These are phyloP conservation scores for Pelecanus crispus DNA, from an alignment of 2,113 vertebrate genomes.

Conservation along the genomic window DNA sequence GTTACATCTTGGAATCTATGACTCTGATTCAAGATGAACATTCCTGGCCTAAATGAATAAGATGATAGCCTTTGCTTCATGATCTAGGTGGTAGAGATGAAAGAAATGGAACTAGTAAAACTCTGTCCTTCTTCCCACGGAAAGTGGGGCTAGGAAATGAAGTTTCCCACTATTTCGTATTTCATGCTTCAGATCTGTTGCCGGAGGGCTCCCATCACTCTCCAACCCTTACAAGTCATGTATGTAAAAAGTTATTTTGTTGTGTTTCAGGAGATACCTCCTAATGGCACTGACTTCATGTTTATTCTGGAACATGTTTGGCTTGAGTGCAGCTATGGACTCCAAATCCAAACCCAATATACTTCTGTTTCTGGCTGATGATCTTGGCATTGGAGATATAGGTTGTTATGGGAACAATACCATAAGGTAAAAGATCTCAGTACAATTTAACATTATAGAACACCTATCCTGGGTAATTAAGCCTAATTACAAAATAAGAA, in stretches of 20 bases:
- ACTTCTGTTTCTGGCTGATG: constrained; percentile 84
- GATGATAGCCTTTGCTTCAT: not conserved
- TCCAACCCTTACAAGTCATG: not conserved
- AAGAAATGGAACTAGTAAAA: not conserved
- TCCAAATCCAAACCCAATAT: constrained; percentile 76
- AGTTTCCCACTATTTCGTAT: not conserved
- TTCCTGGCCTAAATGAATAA: not conserved
- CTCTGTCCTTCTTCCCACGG: not conserved
- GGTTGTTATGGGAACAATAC: constrained; percentile 86
- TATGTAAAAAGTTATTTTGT: not conserved
- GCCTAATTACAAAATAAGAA: not conserved
- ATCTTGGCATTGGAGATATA: constrained; percentile 85
- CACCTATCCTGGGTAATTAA: not conserved
- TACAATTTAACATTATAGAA: not conserved
- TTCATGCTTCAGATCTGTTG: not conserved
- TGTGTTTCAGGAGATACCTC: not conserved
- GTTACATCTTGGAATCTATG: not conserved
- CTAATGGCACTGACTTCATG: not conserved
- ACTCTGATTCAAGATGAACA: not conserved
- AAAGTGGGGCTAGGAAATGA: not conserved
- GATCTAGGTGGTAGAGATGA: not conserved
- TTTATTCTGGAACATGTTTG: not conserved
- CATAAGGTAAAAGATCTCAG: constrained; percentile 67
- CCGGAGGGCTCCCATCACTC: not conserved
- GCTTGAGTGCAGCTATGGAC: not conserved